Evolutionary conservation across 2,113 vertebrate genomes (phyloP).

Genomic region (Okapia johnstoni): DNA sequence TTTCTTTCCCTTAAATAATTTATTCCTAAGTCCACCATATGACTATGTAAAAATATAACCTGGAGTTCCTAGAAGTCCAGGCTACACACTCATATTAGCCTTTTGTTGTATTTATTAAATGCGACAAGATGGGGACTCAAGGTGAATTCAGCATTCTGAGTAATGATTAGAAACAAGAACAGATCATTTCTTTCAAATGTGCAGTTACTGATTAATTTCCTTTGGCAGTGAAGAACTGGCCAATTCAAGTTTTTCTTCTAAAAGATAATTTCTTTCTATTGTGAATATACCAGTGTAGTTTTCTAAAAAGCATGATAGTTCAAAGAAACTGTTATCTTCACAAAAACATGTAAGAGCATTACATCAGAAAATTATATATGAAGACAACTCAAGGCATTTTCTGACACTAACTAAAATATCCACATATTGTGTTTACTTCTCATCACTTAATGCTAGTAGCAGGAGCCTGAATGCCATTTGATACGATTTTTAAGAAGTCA

Average conservation of each 20-base stretch:
- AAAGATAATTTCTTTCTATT: background rate
- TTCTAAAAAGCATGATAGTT: background rate
- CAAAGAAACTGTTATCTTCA: background rate
- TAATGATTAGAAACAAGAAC: background rate
- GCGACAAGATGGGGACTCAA: background rate
- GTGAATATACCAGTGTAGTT: background rate
- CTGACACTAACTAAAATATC: background rate
- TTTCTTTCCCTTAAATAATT: background rate
- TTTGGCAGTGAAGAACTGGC: background rate
- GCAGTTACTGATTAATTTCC: slow-evolving; percentile 1
- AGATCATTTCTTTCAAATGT: background rate
- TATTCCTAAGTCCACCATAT: background rate
- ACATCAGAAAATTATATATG: background rate
- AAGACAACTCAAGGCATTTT: background rate
- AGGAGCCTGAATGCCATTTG: background rate
- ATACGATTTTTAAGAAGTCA: background rate
- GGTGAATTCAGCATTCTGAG: background rate
- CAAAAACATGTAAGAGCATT: background rate
- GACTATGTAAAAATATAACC: slow-evolving; percentile 2
- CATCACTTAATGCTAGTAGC: background rate
- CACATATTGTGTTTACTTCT: background rate
- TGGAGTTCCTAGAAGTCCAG: background rate
- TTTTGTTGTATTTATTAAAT: background rate
- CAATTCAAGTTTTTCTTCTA: background rate
- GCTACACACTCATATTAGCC: background rate